Base-by-base conservation (phyloP, 2,888 invertebrate genomes). In the Andrena bicolor region DNA sequence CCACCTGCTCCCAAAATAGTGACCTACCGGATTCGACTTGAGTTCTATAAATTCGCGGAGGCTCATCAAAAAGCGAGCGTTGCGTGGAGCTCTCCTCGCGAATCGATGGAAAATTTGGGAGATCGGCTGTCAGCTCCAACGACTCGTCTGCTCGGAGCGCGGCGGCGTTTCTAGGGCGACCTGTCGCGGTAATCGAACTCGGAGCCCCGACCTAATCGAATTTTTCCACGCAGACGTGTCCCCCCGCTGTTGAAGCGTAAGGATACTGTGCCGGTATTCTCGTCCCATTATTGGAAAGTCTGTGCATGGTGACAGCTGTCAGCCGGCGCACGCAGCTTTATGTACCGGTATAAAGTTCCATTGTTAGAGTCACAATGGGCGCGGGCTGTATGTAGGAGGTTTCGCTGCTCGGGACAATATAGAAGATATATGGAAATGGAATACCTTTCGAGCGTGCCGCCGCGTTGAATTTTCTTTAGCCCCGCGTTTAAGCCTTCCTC, bases 221-320 rank as follows among this genome's bases (percentile, higher is more conserved):
- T 80, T 41, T 65, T 72, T 58, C 49, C 58, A 23, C 13, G 10
- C 32, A 7, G 61, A 20, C 20, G 7, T 16, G 66, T 48, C 32
- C 48, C 41, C 13, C 51, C 26, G 30, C 28, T 26, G 30, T 32
- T 63, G 56, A 35, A 49, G 23, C 7, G 8, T 10, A 35, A 60
- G 41, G 30, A 58, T 32, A 41, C 41, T 48, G 23, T 66, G 56
- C 7, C 61, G 23, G 51, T 30, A 51, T 63, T 70, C 65, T 30
- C 35, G 64, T 76, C 73, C 69, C 72, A 73, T 82, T 82, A 82
- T 82, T 76, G 82, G 72, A 76, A 73, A 82, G 78, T 72, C 48
- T 56, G 56, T 23, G 82, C 75, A 75, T 75, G 83, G 68, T 68
- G 83, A 83, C 83, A 82, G 78, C 83, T 83, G 82, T 82, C 83